Conservation (phyloP, 2,888 invertebrate genomes). For the Serripes groenlandicus region DNA sequence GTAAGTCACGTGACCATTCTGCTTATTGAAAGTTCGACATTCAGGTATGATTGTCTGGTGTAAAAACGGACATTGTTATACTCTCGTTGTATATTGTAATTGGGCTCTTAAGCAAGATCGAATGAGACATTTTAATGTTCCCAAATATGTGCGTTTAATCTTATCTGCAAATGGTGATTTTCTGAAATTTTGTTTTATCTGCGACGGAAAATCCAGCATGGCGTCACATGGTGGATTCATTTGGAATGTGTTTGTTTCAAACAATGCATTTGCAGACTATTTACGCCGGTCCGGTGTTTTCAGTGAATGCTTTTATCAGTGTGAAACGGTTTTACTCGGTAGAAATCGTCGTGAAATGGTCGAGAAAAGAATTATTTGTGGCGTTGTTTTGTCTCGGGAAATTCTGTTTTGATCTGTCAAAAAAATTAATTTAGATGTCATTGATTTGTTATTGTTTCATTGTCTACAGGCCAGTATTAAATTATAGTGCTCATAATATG, state of each 20-base stretch:
- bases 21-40: slow-evolving; percentile 80
- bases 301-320: too few species aligned
- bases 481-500: too few species aligned
- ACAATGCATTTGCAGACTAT: neutral
- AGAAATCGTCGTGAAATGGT: too few species aligned
- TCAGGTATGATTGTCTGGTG: slow-evolving; percentile 72
- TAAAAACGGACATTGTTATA: slow-evolving; percentile 33
- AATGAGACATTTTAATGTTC: neutral
- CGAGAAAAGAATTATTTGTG: too few species aligned
- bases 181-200: neutral
- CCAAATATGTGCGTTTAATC: neutral
- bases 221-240: slow-evolving; percentile 79
- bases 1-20: slow-evolving; percentile 82
- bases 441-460: too few species aligned
- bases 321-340: too few species aligned
- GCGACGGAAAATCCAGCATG: slow-evolving; percentile 76
- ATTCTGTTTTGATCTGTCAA: too few species aligned
- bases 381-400: too few species aligned
- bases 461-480: too few species aligned
- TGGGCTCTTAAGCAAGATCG: neutral
- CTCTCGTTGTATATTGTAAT: neutral
- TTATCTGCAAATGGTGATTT: neutral
- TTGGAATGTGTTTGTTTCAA: slow-evolving; percentile 41
- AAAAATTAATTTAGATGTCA: too few species aligned
- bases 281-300: too few species aligned